phyloP scores from a whole-genome alignment of 2,113 vertebrate genomes.

The Eolophus roseicapilla region DNA sequence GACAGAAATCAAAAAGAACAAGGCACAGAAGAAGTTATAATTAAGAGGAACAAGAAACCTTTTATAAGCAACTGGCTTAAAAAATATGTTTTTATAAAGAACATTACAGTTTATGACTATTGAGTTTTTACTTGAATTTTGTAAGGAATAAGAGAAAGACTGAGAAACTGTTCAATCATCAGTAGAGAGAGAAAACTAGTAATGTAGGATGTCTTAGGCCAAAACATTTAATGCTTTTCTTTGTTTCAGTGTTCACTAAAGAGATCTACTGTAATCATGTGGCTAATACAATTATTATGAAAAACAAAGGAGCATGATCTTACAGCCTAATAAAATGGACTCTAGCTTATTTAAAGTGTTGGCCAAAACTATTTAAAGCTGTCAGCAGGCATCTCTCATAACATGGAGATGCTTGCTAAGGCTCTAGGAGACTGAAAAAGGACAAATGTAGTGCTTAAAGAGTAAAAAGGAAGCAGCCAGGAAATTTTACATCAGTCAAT shows the following conservation, averaged over 20 bases:
- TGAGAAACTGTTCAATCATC: not conserved
- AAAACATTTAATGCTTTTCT: not conserved
- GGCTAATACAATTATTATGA: not conserved
- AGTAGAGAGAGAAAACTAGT: not conserved
- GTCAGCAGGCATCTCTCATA: not conserved
- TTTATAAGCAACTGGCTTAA: not conserved
- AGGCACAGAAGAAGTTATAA: not conserved
- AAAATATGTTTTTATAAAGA: not conserved
- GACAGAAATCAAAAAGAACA: constrained; percentile 28
- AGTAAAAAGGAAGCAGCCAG: not conserved
- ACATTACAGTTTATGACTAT: not conserved
- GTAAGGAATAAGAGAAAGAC: not conserved
- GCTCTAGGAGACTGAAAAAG: not conserved
- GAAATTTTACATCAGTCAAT: not conserved
- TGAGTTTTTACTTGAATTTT: not conserved
- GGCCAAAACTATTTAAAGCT: not conserved
- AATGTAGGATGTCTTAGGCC: not conserved
- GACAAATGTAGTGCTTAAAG: not conserved
- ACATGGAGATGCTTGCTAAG: not conserved
- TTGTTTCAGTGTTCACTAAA: not conserved
- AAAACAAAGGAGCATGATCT: not conserved
- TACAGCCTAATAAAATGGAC: not conserved
- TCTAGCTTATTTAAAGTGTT: not conserved
- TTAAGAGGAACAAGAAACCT: not conserved
- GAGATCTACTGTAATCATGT: not conserved